Base-by-base conservation (phyloP, 2,113 vertebrate species). In the Empidonax traillii region DNA sequence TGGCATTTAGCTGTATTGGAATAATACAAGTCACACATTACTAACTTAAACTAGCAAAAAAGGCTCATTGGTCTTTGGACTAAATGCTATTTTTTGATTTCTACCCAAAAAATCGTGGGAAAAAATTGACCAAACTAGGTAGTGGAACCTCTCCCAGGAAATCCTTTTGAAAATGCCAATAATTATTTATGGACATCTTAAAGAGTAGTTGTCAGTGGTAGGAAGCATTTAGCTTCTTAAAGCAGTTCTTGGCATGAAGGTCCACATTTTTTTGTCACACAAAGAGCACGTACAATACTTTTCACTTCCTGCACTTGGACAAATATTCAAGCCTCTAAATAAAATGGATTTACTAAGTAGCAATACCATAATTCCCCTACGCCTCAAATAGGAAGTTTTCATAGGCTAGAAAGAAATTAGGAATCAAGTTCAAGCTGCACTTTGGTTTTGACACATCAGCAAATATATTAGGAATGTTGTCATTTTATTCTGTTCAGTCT, bases 301-400 rank as follows among this genome's bases (percentile, higher is more conserved):
- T 20, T 58, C 27, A 41, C 21, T 82, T 93, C 78, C 63, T 76
- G 89, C 41, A 73, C 58, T 79, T 46, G 25, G 41, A 93, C 31
- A 81, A 79, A 77, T 53, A 89, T 3, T 59, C 74, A 58, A 46
- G 41, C 43, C 79, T 80, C 62, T 80, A 85, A 68, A 85, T 61
- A 72, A 87, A 92, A 93, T 5, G n/a, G 28, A 73, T 66, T 76
- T 87, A 44, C 58, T 74, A 35, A 73, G 30, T 47, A 94, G 62
- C 41, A 66, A 51, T 33, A 55, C 19, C 0, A 0, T 39, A 33
- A 73, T 62, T 88, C 35, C 7, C 27, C 51, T 33, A 16, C 27
- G 5, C 9, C 14, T n/a, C 12, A 1, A 33, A 43, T 0, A 63
- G 73, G 61, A 89, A 67, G 31, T 7, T 12, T 28, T 85, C 39